Conservation (phyloP, 1,140 invertebrate species). For the Leptopilina boulardi region DNA sequence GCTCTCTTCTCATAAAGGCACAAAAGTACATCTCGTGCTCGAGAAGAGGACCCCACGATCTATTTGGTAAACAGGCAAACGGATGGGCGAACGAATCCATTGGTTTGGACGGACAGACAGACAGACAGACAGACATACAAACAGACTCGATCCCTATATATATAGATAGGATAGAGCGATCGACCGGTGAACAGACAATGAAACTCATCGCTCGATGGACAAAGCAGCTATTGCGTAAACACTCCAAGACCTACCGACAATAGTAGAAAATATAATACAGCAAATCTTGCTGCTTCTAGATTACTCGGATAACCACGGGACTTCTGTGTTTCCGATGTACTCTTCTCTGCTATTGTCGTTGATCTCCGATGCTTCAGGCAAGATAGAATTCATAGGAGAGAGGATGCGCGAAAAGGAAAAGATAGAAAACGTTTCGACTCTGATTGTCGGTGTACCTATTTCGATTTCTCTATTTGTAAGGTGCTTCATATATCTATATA, state of each 20-base stretch:
- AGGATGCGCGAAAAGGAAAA: not conserved
- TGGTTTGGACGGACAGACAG: constrained; percentile 2
- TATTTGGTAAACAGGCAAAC: constrained; percentile 74
- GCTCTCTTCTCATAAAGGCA: constrained; percentile 65
- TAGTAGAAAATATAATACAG: constrained; percentile 66
- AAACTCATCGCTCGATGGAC: constrained; percentile 74
- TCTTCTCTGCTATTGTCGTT: not conserved
- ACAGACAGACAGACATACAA: constrained; percentile 35
- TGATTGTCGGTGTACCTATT: constrained; percentile 25
- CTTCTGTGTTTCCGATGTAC: constrained; percentile 61
- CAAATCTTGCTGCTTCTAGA: constrained; percentile 64
- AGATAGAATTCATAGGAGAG: constrained; percentile 30
- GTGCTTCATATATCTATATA: not conserved
- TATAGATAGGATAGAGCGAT: constrained; percentile 54
- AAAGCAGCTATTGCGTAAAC: constrained; percentile 77
- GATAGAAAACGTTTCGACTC: constrained; percentile 30
- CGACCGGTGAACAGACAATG: constrained; percentile 71
- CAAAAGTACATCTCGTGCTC: constrained; percentile 68
- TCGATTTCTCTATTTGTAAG: constrained; percentile 28
- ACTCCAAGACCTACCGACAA: constrained; percentile 67
- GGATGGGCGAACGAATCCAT: constrained; percentile 44
- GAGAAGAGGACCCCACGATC: constrained; percentile 61
- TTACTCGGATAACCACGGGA: constrained; percentile 66
- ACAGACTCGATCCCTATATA: constrained; percentile 45
- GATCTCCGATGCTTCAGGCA: not conserved